Conservation (phyloP, 1,140 invertebrate species). For the Berghia stephanieae region DNA sequence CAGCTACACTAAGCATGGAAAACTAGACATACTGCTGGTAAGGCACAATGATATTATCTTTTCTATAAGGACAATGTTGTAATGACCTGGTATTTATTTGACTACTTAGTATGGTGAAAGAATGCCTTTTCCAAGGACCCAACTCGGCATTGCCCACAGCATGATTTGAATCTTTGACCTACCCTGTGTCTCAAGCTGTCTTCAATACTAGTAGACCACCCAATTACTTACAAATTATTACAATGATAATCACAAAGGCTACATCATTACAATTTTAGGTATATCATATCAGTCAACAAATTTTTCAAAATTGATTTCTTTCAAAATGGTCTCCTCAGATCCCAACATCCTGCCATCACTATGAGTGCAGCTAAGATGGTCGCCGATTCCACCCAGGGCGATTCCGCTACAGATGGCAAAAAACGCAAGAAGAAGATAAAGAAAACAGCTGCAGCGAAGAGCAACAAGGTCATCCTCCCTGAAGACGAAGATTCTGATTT, state of each 20-base stretch:
- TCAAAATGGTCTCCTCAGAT: no score
- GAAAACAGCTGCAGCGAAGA: conserved; percentile 4
- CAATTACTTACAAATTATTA: background rate
- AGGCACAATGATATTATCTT: no score
- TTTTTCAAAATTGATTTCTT: no score
- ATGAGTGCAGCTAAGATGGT: conserved; percentile 57
- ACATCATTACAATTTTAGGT: background rate
- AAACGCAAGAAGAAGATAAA: conserved; percentile 38
- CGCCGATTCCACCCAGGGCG: conserved; percentile 53
- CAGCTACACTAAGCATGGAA: no score
- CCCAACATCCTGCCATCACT: background rate
- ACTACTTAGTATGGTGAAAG: no score
- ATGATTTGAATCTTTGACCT: background rate
- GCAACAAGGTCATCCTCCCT: conserved; percentile 22
- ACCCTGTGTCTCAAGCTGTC: background rate
- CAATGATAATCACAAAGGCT: background rate
- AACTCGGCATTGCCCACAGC: no score
- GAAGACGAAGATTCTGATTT: conserved; percentile 55
- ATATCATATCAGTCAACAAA: no score
- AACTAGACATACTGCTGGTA: no score
- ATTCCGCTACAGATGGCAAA: conserved; percentile 34
- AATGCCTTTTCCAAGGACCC: no score
- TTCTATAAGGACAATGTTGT: no score
- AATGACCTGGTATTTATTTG: no score
- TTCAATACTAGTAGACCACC: background rate